phyloP scores from a whole-genome alignment of 2,797 vertebrate genomes.

The Alectoris magna region DNA sequence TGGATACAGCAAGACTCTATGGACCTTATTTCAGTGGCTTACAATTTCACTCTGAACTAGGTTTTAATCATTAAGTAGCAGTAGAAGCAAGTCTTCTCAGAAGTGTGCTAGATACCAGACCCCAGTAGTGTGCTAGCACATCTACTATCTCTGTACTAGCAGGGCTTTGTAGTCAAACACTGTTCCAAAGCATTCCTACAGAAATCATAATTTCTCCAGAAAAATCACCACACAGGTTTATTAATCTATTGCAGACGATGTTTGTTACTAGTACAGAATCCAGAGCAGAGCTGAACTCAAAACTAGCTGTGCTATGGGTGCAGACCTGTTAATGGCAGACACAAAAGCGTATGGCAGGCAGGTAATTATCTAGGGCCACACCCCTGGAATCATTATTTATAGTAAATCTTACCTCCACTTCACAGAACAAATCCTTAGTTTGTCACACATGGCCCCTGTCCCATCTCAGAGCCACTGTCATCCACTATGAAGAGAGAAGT shows the following conservation, averaged over 20 bases:
- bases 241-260: background rate
- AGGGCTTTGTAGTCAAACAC: background rate
- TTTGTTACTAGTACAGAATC: background rate
- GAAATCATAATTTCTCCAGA: background rate
- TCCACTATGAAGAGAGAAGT: background rate
- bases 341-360: background rate
- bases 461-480: background rate
- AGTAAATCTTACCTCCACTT: background rate
- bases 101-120: slow-evolving; percentile 2
- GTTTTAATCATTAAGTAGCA: background rate
- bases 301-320: background rate
- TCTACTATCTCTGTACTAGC: background rate
- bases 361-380: background rate
- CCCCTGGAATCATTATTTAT: background rate
- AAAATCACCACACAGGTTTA: background rate
- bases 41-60: background rate
- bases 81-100: background rate
- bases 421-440: background rate
- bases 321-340: background rate
- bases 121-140: background rate
- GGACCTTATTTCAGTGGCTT: background rate
- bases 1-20: background rate
- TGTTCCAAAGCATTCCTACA: background rate
- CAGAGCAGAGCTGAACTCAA: background rate
- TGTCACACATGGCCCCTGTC: background rate